phyloP scores from a whole-genome alignment of 2,113 vertebrate genomes.

The Neolamprologus hecqui region DNA sequence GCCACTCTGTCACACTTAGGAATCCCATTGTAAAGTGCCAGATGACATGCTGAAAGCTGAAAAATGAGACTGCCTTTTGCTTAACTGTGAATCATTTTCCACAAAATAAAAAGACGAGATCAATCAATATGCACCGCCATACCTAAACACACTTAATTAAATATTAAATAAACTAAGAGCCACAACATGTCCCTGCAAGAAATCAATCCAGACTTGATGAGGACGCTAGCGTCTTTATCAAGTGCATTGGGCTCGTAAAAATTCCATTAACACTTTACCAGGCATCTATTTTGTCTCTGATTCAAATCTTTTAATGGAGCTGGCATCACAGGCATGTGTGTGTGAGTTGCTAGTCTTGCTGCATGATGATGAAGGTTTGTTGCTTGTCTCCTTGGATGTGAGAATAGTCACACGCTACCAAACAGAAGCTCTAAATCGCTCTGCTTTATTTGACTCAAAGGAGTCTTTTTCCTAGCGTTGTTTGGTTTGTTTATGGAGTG shows the following conservation, averaged over 20 bases:
- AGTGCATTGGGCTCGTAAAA: constrained; percentile 50
- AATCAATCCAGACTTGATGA: constrained; percentile 45
- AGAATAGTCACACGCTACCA: neutral
- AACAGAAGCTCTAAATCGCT: neutral
- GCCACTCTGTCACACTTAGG: neutral
- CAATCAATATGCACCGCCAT: neutral
- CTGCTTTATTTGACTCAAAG: neutral
- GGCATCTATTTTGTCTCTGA: constrained; percentile 43
- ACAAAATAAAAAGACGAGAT: neutral
- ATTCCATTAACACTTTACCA: constrained; percentile 50
- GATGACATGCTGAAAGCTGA: neutral
- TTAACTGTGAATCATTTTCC: neutral
- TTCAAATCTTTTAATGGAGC: constrained; percentile 61
- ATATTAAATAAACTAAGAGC: constrained; percentile 44
- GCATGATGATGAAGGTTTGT: constrained; percentile 41
- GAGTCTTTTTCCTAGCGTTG: neutral
- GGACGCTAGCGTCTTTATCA: constrained; percentile 30
- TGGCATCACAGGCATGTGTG: neutral
- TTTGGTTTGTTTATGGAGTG: neutral
- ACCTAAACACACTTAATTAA: constrained; percentile 28
- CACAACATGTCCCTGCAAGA: constrained; percentile 17
- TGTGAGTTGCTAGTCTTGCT: neutral
- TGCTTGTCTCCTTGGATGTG: neutral
- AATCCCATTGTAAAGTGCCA: neutral
- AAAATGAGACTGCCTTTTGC: neutral